Conservation (phyloP, 2,888 invertebrate genomes). For the Apamea monoglypha region DNA sequence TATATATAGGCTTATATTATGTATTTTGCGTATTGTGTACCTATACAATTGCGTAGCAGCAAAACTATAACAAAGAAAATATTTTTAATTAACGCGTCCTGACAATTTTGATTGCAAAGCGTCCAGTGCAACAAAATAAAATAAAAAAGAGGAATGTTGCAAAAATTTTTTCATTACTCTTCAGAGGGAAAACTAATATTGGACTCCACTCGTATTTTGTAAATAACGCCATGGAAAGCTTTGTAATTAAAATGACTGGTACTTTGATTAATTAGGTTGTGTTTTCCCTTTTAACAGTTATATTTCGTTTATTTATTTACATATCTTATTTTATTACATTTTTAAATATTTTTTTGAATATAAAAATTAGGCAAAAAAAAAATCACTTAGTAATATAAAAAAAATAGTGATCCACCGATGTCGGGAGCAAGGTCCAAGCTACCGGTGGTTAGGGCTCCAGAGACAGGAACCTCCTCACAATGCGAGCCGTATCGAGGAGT, state of each 20-base stretch:
- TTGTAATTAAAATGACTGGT: not conserved
- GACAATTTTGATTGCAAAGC: slow-evolving; percentile 7
- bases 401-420: too few species aligned
- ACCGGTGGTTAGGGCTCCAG: too few species aligned
- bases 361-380: too few species aligned
- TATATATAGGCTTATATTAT: too few species aligned
- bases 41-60: not conserved
- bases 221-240: not conserved
- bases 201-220: slow-evolving; percentile 5
- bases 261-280: not conserved
- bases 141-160: not conserved
- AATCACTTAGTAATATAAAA: too few species aligned
- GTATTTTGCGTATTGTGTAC: too few species aligned
- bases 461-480: too few species aligned
- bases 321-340: too few species aligned
- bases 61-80: not conserved
- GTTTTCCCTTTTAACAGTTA: not conserved
- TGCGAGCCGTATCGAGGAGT: too few species aligned
- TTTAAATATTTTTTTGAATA: too few species aligned
- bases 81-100: not conserved
- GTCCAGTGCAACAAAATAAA: slow-evolving; percentile 3
- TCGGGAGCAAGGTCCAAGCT: too few species aligned
- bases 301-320: too few species aligned
- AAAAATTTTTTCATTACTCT: slow-evolving; percentile 33
- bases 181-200: slow-evolving; percentile 30